These are phyloP conservation scores for Drosophila ercepeae DNA, from an alignment of 1,140 invertebrate genomes.

Conservation along the genomic window DNA sequence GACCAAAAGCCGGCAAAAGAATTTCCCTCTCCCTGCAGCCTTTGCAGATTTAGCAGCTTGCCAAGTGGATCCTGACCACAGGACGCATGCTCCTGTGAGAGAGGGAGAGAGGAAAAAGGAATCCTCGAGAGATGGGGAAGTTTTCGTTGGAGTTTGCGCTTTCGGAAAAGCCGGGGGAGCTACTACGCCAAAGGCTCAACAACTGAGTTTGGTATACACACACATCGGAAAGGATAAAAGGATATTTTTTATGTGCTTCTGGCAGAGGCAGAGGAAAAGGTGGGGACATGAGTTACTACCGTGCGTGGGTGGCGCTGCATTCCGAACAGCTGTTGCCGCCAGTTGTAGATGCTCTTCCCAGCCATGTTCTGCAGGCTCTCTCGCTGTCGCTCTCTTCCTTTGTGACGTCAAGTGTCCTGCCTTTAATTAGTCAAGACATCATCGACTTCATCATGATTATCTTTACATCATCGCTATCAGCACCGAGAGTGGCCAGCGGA, in stretches of 20 bases:
- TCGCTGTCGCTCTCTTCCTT: neutral
- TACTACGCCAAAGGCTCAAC: slow-evolving; percentile 56
- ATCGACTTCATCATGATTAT: slow-evolving; percentile 21
- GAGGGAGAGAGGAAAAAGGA: slow-evolving; percentile 7
- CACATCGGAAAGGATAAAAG: slow-evolving; percentile 2
- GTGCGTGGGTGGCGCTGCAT: slow-evolving; percentile 52
- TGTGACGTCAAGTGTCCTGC: slow-evolving; percentile 57
- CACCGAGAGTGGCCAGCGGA: neutral
- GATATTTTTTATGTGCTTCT: neutral
- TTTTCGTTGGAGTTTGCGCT: slow-evolving; percentile 45
- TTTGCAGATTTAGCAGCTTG: slow-evolving; percentile 54
- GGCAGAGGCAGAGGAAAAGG: neutral
- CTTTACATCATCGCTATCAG: neutral
- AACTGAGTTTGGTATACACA: slow-evolving; percentile 66
- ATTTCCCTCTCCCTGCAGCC: neutral
- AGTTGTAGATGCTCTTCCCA: neutral
- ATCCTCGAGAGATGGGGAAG: slow-evolving; percentile 10
- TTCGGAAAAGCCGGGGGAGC: slow-evolving; percentile 44
- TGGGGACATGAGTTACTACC: slow-evolving; percentile 12
- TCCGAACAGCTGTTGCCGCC: slow-evolving; percentile 65
- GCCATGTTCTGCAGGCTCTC: neutral
- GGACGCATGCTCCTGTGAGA: slow-evolving; percentile 28
- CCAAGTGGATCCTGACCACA: slow-evolving; percentile 30
- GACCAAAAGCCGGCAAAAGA: slow-evolving; percentile 50
- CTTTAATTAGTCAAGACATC: slow-evolving; percentile 57